Base-by-base conservation (phyloP, 2,888 invertebrate species). In the Drosophila acutilabella region DNA sequence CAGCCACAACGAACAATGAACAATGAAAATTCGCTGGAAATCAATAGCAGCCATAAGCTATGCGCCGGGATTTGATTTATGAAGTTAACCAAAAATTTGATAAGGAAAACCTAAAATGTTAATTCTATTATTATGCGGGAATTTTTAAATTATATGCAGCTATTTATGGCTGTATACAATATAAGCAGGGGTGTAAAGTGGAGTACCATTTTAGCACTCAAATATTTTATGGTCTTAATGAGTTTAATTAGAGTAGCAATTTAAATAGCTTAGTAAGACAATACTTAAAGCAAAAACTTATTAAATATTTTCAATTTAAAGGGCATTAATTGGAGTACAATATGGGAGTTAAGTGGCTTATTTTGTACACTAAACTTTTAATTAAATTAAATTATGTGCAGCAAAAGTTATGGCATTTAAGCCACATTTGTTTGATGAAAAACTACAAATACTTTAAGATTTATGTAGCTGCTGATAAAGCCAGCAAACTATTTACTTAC, bases 1-100 rank as follows among this genome's bases (percentile, higher is more conserved):
- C 10, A 10, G 14, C 40, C 38, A 33, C 59, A 60, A 18, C 20
- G 47, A 44, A 40, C 30, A 50, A 45, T 57, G 40, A 4, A 6
- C 30, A 33, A 18, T 20, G 16, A 45, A 52, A 42, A 45, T 8
- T 38, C 18, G 7, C 26, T 10, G 30, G 51, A 57, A 60, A 71
- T 60, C 71, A 59, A 65, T 65, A 51, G 33, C n/a, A 42, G 14
- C 26, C 38, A 30, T 18, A 26, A n/a, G 26, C 36, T 26, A 44
- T 48, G 8, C 18, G 20, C 52, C 41, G 13, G 38, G 33, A 54
- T 44, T 58, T 64, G 33, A 50, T 57, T 69, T 44, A 64, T 33
- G 41, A 30, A 10, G 40, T 53, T 57, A 33, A 33, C 18, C 2
- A 13, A 13, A 13, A 38, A 30, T 40, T 42, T 44, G 13, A 20